Conservation (phyloP, 30 jellyfish, hydroid and myxozoan genomes). For the Aurelia coerulea region DNA sequence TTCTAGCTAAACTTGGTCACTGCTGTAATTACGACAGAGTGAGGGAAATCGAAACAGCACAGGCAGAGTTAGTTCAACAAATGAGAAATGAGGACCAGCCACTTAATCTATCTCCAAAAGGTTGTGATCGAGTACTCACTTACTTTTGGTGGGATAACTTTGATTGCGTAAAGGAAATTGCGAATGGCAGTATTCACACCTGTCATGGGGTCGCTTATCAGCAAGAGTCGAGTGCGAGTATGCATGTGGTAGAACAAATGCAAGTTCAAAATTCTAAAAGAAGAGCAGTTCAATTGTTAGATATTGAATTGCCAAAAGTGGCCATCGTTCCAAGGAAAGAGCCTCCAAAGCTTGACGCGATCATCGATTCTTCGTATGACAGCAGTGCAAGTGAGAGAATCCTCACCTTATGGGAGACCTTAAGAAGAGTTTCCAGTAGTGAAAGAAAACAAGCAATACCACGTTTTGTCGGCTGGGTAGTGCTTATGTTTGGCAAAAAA, state of each 20-base stretch:
- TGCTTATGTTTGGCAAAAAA: neutral
- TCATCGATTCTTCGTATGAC: neutral
- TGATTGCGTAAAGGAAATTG: neutral
- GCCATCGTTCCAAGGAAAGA: slow-evolving; percentile 17
- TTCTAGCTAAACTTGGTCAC: neutral
- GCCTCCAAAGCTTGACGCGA: slow-evolving; percentile 35
- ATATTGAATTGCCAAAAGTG: slow-evolving; percentile 21
- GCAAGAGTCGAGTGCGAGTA: neutral
- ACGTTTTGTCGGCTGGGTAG: slow-evolving; percentile 40
- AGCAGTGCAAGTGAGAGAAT: neutral
- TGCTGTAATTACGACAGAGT: neutral
- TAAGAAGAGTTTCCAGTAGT: neutral
- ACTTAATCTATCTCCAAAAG: neutral
- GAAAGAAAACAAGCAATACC: neutral
- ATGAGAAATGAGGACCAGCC: neutral
- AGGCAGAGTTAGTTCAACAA: neutral
- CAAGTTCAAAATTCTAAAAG: neutral
- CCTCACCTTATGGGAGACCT: neutral
- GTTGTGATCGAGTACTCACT: neutral
- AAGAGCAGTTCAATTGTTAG: neutral
- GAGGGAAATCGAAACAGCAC: neutral
- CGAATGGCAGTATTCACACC: neutral
- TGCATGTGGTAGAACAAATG: neutral
- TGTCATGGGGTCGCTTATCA: slow-evolving; percentile 28
- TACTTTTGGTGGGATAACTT: neutral